Evolutionary conservation across 2,113 vertebrate genomes (phyloP).

Genomic region (Hydropotes inermis): DNA sequence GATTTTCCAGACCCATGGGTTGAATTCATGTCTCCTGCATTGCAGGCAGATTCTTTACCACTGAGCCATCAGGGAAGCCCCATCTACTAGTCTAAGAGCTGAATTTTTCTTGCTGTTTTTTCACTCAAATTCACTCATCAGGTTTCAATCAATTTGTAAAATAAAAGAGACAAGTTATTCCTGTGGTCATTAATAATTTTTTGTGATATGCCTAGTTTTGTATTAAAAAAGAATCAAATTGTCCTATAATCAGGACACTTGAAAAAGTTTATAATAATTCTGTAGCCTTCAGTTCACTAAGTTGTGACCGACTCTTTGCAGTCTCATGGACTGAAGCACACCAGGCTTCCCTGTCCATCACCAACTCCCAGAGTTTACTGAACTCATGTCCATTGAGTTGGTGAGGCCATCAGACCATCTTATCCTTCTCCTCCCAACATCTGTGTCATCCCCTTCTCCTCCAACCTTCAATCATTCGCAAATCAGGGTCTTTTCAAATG

Average conservation of each 20-base stretch:
- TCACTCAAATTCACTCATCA: accelerated
- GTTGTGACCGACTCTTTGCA: neutral
- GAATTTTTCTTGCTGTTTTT: neutral
- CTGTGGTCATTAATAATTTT: neutral
- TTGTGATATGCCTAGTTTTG: neutral
- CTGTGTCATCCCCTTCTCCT: neutral
- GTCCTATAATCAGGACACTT: neutral
- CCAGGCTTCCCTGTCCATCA: neutral
- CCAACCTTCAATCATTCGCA: neutral
- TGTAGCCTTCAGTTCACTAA: neutral
- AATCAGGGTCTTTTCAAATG: neutral
- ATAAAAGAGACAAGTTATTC: neutral
- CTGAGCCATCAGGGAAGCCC: neutral
- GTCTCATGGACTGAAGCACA: neutral
- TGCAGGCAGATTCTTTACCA: neutral
- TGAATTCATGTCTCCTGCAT: neutral
- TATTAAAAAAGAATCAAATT: neutral
- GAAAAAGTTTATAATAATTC: neutral
- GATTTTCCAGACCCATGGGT: neutral
- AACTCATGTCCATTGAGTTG: neutral
- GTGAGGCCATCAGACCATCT: neutral
- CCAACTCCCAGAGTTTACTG: neutral
- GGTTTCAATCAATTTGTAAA: neutral
- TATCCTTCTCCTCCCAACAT: neutral
- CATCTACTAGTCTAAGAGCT: neutral